phyloP scores from a whole-genome alignment of 2,113 vertebrate species.

The Acrocephalus kingi region DNA sequence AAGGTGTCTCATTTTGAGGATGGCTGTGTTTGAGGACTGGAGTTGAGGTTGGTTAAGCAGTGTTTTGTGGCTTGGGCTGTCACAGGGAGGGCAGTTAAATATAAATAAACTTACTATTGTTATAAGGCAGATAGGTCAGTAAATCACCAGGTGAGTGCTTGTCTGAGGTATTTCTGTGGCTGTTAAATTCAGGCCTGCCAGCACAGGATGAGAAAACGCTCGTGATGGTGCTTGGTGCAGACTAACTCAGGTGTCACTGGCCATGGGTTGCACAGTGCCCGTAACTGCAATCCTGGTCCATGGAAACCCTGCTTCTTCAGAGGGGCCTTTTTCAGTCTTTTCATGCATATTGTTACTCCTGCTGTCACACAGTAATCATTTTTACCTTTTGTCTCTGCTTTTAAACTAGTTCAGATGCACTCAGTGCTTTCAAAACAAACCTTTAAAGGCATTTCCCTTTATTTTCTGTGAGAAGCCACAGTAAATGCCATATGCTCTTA shows the following conservation, averaged over 20 bases:
- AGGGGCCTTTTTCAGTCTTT: neutral
- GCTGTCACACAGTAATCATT: neutral
- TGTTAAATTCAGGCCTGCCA: neutral
- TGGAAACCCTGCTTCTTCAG: neutral
- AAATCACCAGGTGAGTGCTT: neutral
- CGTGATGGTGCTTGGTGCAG: neutral
- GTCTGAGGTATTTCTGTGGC: neutral
- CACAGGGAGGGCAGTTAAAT: neutral
- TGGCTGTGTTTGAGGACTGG: neutral
- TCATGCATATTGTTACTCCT: neutral
- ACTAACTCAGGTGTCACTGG: neutral
- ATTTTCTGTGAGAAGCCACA: neutral
- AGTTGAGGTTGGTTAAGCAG: neutral
- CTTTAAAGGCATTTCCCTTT: conserved; percentile 22
- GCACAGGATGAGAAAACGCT: neutral
- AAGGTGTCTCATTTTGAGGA: neutral
- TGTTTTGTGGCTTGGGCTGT: neutral
- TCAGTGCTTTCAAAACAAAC: neutral
- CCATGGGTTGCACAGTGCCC: neutral
- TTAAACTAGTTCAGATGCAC: neutral
- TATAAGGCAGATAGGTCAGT: neutral
- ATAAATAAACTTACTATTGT: neutral
- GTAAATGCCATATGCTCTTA: conserved; percentile 30
- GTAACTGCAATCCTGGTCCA: neutral
- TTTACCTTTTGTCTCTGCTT: neutral